Base-by-base conservation (phyloP, 2,113 vertebrate species). In the Porphyrio hochstetteri region DNA sequence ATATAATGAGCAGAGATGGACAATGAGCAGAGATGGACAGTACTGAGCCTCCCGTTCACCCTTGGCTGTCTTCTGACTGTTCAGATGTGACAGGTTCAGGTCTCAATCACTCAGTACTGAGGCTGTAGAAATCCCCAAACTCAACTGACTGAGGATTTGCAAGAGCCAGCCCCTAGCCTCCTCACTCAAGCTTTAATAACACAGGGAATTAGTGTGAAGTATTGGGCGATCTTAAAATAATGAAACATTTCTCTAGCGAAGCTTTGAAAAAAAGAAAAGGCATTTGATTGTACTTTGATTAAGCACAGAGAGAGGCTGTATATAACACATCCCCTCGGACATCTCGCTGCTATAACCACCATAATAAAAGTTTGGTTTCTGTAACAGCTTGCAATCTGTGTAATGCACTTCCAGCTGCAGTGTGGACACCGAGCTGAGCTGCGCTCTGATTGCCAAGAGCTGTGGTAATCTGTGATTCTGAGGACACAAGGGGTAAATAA, bases 61-160 rank as follows among this genome's bases (percentile, higher is more conserved):
- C 28, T 13, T 56, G 75, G 16, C 56, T 60, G 31, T 29, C 40
- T 40, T 40, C 64, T 76, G 31, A 11, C 3, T 5, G 42, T 5
- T 70, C 60, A 59, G 48, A 29, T 61, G 64, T 0, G 1, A 61
- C 2, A 35, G 69, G 36, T 50, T 81, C 61, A 55, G 61, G 71
- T 38, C 67, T 72, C 48, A 83, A 67, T 72, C 79, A 20, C 60
- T 76, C 13, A 4, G 35, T 33, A 17, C 50, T 16, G 85, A 82
- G 85, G 48, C 50, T 96, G 87, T 82, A 82, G 75, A 90, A 94
- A 80, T 57, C 33, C 33, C 40, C 57, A 82, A 36, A 91, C 35
- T 89, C 78, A 91, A 82, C 90, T 93, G 92, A 68, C 59, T 76
- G 88, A 92, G 92, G 85, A 93, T 95, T 95, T 95, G 53, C 78